phyloP scores from a whole-genome alignment of 1,140 invertebrate genomes.

The Limonius californicus region DNA sequence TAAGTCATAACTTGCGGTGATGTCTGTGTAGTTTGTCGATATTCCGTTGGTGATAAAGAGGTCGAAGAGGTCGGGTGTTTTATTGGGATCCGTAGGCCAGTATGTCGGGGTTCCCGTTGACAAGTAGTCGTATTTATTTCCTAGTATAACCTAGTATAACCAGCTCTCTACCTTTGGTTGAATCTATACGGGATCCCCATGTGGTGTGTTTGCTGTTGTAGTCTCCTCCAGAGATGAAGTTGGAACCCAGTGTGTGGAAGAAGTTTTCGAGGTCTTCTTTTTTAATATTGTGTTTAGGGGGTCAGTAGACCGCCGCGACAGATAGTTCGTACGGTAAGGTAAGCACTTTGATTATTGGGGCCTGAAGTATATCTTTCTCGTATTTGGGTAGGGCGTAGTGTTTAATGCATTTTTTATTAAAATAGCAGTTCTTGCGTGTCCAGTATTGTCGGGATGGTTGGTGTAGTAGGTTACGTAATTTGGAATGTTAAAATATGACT shows the following conservation, averaged over 20 bases:
- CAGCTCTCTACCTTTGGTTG: background rate
- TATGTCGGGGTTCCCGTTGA: background rate
- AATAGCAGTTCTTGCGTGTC: too few species aligned
- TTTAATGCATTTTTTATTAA: too few species aligned
- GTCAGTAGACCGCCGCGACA: slow-evolving; percentile 42
- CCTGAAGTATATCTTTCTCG: slow-evolving; percentile 24
- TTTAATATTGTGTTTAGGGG: too few species aligned
- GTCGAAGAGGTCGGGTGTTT: background rate
- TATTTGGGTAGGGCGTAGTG: slow-evolving; percentile 16
- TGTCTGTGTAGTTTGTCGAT: slow-evolving; percentile 3
- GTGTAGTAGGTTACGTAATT: slow-evolving; percentile 28
- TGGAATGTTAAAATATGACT: too few species aligned
- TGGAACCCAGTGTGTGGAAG: slow-evolving; percentile 27
- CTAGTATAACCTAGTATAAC: background rate
- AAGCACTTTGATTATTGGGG: too few species aligned
- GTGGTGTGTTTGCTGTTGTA: background rate
- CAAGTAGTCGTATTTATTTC: background rate
- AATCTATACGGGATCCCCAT: background rate
- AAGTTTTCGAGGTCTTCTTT: slow-evolving; percentile 34
- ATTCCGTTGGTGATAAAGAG: slow-evolving; percentile 35
- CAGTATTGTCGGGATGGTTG: slow-evolving; percentile 33
- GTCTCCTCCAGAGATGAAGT: background rate
- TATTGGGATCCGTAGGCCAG: background rate
- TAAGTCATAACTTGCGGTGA: slow-evolving; percentile 15
- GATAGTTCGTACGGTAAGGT: too few species aligned